Evolutionary conservation across 64 coral and sea anemone species (phyloP).

Genomic region (Montipora cactus): DNA sequence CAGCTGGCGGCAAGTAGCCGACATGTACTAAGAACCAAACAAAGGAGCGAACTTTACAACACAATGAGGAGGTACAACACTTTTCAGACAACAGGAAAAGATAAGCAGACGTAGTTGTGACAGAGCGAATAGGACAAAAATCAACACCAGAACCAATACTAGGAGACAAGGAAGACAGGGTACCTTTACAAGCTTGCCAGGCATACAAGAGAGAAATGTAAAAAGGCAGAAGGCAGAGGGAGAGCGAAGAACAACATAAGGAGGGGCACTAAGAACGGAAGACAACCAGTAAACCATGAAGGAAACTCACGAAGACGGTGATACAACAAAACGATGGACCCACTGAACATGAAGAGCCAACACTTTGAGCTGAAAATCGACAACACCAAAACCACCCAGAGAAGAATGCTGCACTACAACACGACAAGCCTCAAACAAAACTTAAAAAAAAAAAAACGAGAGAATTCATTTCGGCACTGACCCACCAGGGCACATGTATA

Average conservation of each 20-base stretch:
- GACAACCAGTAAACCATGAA: background rate
- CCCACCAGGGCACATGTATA: background rate
- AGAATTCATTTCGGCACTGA: background rate
- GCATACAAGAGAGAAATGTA: too few relatives aligned
- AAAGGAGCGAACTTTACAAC: background rate
- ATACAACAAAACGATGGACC: background rate
- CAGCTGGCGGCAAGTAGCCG: background rate
- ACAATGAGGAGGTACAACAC: background rate
- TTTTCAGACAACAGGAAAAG: background rate
- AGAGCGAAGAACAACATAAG: background rate
- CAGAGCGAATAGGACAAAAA: background rate
- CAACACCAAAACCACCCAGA: background rate
- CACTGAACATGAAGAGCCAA: background rate
- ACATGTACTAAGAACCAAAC: background rate
- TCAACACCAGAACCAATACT: too few relatives aligned
- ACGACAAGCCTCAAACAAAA: background rate
- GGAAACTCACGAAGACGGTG: background rate
- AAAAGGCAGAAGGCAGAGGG: background rate
- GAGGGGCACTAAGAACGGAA: background rate
- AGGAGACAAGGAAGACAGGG: too few relatives aligned
- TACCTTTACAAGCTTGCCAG: too few relatives aligned
- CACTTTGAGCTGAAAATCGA: background rate
- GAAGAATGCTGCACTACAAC: background rate
- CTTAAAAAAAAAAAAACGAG: background rate
- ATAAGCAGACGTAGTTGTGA: background rate